Base-by-base conservation (phyloP, 2,888 invertebrate species). In the Metacarcinus magister region DNA sequence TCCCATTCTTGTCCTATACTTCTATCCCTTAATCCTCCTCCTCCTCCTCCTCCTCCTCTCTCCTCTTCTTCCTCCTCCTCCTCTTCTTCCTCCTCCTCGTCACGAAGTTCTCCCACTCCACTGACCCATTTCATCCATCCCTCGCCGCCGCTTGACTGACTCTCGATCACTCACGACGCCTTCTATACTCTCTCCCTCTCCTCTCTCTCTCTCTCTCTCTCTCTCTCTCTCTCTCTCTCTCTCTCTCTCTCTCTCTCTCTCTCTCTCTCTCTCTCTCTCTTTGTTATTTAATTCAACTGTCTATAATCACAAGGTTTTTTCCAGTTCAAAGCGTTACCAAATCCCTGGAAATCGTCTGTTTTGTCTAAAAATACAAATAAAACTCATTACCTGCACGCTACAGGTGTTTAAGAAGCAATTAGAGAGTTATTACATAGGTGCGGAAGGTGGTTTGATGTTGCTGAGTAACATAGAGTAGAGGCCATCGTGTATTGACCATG, bases 11-110 rank as follows among this genome's bases (percentile, higher is more conserved):
- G 23, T 67, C 5, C 82, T 82, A 10, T 32, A 32, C 32, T 23
- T 82, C 82, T 82, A 28, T 82, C 23, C 32, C 82, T 32, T 16
- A 28, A 10, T 2, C 82, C 82, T 82, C 82, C 32, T 82, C 82
- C 82, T 82, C 82, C 32, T 82, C 82, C 82, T 82, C 32, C 32
- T 82, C 82, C 67, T 67, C n/a, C 67, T 67, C 67, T 54, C 67
- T 23, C 67, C n/a, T 67, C 67, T 67, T 8, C 67, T 67, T 8
- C n/a, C 67, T 67, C 67, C 67, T 67, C 67, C n/a, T 67, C 67
- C 67, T 67, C 67, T 2, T 67, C 67, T 8, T 67, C 23, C 19
- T 67, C 67, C 32, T 82, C 82, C 82, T 32, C 5, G 32, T 82
- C 82, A 32, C 82, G 82, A 32, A 82, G 32, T 8, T 5, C 16